Base-by-base conservation (phyloP, 2,113 vertebrate species). In the Atlantisia rogersi region DNA sequence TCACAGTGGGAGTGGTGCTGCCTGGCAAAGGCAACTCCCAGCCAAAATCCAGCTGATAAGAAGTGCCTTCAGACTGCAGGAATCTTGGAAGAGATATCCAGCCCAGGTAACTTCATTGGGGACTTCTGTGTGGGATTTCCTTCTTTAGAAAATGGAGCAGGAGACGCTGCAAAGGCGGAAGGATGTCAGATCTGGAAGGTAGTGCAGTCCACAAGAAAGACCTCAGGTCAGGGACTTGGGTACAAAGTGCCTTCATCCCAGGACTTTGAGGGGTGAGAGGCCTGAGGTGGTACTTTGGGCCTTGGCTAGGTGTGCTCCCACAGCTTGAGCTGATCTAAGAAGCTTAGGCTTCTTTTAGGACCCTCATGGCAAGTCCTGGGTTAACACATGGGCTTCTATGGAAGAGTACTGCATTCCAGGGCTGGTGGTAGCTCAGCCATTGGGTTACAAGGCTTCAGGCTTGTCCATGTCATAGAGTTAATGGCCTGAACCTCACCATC, bases 1-100 rank as follows among this genome's bases (percentile, higher is more conserved):
- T 86, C 74, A 32, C 32, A 35, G 22, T 3, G 20, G 95, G 94
- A 91, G 83, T 59, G 86, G 93, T 84, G 81, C 92, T 90, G 77
- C 74, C 50, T 70, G 74, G 26, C 81, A 65, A 53, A 68, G 65
- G 77, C 52, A 82, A 2, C 74, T 87, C 44, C 69, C 73, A 69
- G 44, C 40, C 46, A 42, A 48, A 77, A 69, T 73, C 50, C 71
- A 65, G 5, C 80, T 82, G 74, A 58, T 73, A 81, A 29, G 25
- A 5, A 3, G 5, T 15, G 31, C 31, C 26, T 88, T 10, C 37
- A 40, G 50, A 40, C 53, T 35, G 29, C 58, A 20, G 85, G 17
- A 35, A 31, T 59, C 60, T 74, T 40, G 0, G 0, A 28, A 53
- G 64, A 52, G 46, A 35, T 31, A 55, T 1, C n/a, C 31, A 29